A percentile compares a stretch with the other conserved stretches of the same genome.
Conservation (phyloP, 2,888 invertebrate genomes). For the Phlogophora meticulosa region DNA sequence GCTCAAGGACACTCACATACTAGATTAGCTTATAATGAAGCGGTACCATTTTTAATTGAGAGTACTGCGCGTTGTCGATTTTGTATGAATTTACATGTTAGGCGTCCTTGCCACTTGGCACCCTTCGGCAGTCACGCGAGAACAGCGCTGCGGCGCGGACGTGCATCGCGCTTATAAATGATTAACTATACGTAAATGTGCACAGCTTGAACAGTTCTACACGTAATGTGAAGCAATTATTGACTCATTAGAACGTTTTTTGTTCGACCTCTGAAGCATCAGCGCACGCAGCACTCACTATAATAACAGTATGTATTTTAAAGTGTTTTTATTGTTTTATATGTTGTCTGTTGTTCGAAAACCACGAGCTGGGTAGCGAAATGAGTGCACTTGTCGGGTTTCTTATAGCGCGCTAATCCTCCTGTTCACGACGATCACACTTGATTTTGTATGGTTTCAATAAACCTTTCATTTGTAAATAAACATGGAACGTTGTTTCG, state of each 20-base stretch:
- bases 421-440: slow-evolving; percentile 41
- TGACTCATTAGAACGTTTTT: slow-evolving; percentile 45
- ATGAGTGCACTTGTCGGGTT: slow-evolving; percentile 58
- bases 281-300: slow-evolving; percentile 31
- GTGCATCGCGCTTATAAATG: slow-evolving; percentile 33
- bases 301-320: slow-evolving; percentile 50
- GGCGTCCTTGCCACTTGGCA: slow-evolving; percentile 63
- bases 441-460: slow-evolving; percentile 63
- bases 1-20: slow-evolving; percentile 31
- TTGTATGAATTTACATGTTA: slow-evolving; percentile 47
- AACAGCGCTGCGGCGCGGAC: slow-evolving; percentile 50
- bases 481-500: slow-evolving; percentile 19
- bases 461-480: slow-evolving; percentile 54
- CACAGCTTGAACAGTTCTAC: slow-evolving; percentile 25
- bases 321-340: slow-evolving; percentile 26
- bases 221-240: slow-evolving; percentile 37
- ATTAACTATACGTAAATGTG: slow-evolving; percentile 38
- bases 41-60: slow-evolving; percentile 26
- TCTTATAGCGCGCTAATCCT: slow-evolving; percentile 62
- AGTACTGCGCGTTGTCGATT: slow-evolving; percentile 28
- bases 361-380: slow-evolving; percentile 31
- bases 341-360: slow-evolving; percentile 22
- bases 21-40: slow-evolving; percentile 53
- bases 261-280: slow-evolving; percentile 46
- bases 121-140: slow-evolving; percentile 63